Percentiles rank a stretch among this genome's conserved stretches.
Conservation (phyloP, 2,113 vertebrate species). For the Campylomormyrus numenius region DNA sequence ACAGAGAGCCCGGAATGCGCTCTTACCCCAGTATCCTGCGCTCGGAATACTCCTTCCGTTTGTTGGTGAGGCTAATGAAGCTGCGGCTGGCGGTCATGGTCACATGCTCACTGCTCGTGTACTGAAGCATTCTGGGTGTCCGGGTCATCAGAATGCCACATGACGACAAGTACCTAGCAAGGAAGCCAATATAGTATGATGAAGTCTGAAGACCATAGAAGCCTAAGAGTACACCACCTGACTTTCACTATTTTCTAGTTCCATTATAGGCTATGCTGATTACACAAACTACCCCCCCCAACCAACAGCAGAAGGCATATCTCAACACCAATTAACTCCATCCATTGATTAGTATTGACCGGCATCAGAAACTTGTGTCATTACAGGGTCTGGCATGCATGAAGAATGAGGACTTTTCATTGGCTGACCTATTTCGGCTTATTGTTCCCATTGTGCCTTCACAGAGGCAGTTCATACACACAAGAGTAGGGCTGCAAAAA, state of each 20-base stretch:
- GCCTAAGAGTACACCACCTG: background rate
- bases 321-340: background rate
- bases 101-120: slow-evolving; percentile 43
- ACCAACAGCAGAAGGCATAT: background rate
- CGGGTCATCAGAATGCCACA: slow-evolving; percentile 67
- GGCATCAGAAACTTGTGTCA: background rate
- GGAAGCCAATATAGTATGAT: background rate
- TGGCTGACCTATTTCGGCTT: background rate
- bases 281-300: background rate
- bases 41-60: slow-evolving; percentile 87
- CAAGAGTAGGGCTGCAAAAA: background rate
- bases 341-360: background rate
- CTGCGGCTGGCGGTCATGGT: slow-evolving; percentile 54
- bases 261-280: background rate
- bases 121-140: slow-evolving; percentile 43
- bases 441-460: background rate
- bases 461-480: background rate
- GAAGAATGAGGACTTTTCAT: background rate
- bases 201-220: background rate
- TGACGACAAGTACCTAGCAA: slow-evolving; percentile 61
- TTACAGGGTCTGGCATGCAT: background rate
- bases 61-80: slow-evolving; percentile 82
- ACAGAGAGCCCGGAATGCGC: background rate
- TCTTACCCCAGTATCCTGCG: slow-evolving; percentile 80
- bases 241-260: background rate